Base-by-base conservation (phyloP, 2,797 vertebrate genomes). In the Lithobates pipiens region DNA sequence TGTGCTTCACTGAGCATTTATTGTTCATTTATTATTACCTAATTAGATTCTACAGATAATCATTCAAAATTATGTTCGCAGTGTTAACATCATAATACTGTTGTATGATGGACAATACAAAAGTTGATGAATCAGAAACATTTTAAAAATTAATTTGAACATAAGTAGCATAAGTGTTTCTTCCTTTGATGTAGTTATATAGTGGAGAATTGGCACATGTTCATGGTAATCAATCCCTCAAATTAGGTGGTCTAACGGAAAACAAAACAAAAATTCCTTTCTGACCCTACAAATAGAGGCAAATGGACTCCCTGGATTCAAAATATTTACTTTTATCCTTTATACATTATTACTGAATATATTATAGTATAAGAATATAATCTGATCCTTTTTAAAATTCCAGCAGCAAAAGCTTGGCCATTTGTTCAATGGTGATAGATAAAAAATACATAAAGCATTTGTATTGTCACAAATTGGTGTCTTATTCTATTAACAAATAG, bases 21-120 rank as follows among this genome's bases (percentile, higher is more conserved):
- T 70, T 82, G 57, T 61, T 77, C 73, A 57, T 84, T 54, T 77
- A 32, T 61, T 74, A 84, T 34, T 70, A 84, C 69, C 74, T 50
- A 77, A 82, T 82, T 82, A 39, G 10, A 10, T 69, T 84, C 27
- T 70, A 84, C 82, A 84, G 74, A 84, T 83, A 83, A 83, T 84
- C 65, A 39, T 70, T 84, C n/a, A 77, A 84, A 57, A 76, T 57
- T 54, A 77, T 57, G 65, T 70, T 71, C 57, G 57, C 65, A 76
- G 65, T 70, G 63, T 29, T 74, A 54, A 74, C 54, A 82, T 32
- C 18, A 70, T 77, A 68, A 84, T 77, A 50, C 29, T 32, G 39
- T 42, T 25, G 13, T 61, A 11, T 76, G 61, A 76, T 34, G 65
- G 63, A 36, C 42, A n/a, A 25, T 34, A 25, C 34, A 27, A 44